Base-by-base conservation (phyloP, 2,797 vertebrate genomes). In the Fringilla coelebs region DNA sequence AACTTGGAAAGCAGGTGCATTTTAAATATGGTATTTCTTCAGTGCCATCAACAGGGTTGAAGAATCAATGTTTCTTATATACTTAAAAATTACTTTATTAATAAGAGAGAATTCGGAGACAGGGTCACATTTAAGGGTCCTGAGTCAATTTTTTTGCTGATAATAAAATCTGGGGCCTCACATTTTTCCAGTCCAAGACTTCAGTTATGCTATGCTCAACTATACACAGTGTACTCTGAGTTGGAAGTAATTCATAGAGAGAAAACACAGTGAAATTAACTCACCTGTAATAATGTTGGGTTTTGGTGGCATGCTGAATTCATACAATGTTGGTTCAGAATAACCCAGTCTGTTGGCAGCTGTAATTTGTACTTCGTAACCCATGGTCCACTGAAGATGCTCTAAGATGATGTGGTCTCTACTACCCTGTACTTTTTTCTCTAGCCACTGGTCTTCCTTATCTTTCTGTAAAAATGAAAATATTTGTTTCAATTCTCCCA, bases 271-370 rank as follows among this genome's bases (percentile, higher is more conserved):
- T 34, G 29, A 57, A 75, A 83, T 76, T 31, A 91, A 63, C 98
- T 96, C 98, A 99, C 99, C 99, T 98, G 99, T 99, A 90, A 99
- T 99, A 91, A 98, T 98, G 96, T 99, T 99, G 25, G 99, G 99
- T 78, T 99, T 99, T 96, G 99, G 99, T 16, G 99, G 99, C 99
- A 99, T 99, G 97, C 97, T 99, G 98, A 99, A 99, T 95, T 99
- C 99, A 89, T 99, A 99, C 90, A 99, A 98, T 71, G 99, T 99
- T n/a, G 99, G 99, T 96, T 99, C 99, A 31, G 99, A 99, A 91
- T 99, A 98, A 86, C 99, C 99, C 95, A 99, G 98, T 95, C 99
- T 98, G 82, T 99, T 99, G 75, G 98, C 98, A 54, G 99, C 99
- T 60, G 99, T 99, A 96, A 99, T 99, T 96, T 99, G 99, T 79